A percentile compares a stretch with the other conserved stretches of the same genome.
phyloP scores from a whole-genome alignment of 2,797 vertebrate genomes.

The Thamnophis elegans region DNA sequence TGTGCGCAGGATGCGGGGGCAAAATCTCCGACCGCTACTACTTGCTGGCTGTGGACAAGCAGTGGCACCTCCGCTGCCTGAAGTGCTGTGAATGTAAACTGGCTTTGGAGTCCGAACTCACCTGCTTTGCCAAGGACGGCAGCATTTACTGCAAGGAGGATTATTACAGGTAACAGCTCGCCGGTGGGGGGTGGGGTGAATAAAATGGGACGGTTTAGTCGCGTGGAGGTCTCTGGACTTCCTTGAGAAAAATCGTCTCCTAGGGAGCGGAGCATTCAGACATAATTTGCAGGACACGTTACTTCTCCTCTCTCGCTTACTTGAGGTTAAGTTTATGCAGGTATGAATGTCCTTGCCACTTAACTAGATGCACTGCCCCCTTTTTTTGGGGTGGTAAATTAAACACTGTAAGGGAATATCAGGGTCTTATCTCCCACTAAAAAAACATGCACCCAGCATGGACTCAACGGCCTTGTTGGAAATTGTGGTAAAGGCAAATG shows the following conservation, averaged over 20 bases:
- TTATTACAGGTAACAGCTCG: constrained; percentile 92
- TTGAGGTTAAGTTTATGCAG: background rate
- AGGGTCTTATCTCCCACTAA: background rate
- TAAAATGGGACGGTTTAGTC: background rate
- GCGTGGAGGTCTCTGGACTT: background rate
- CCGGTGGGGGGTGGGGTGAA: too few species aligned
- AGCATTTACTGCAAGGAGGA: constrained; percentile 99
- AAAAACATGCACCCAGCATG: background rate
- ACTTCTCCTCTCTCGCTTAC: background rate
- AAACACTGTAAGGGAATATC: background rate
- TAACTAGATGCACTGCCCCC: background rate
- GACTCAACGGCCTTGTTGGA: background rate
- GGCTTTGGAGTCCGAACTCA: constrained; percentile 95
- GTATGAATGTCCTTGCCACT: too few species aligned
- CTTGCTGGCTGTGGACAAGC: constrained; percentile 98
- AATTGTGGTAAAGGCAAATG: background rate
- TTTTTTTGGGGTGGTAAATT: background rate
- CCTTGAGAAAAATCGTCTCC: background rate
- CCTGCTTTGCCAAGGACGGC: constrained; percentile 98
- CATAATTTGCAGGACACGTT: background rate
- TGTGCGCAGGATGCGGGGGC: constrained; percentile 96
- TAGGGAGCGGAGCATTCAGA: background rate
- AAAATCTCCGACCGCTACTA: constrained; percentile 99
- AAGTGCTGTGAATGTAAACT: constrained; percentile 99
- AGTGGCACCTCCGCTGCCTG: constrained; percentile 98